Conservation (phyloP, 2,797 vertebrate genomes). For the Odontamblyopus rebecca region DNA sequence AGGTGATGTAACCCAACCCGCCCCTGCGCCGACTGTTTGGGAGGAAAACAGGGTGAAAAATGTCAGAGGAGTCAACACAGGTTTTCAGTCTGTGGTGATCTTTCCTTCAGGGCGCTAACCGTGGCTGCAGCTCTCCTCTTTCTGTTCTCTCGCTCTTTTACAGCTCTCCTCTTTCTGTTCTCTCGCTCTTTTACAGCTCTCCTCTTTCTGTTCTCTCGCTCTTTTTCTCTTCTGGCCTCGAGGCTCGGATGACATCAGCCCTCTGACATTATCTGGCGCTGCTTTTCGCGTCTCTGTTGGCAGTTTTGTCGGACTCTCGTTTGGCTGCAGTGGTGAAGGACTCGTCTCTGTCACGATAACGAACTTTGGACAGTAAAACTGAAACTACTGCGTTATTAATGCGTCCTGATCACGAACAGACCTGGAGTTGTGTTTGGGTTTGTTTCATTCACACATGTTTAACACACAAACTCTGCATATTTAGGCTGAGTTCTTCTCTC, state of each 20-base stretch:
- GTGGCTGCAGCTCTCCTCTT: slow-evolving; percentile 27
- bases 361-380: no score
- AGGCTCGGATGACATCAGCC: slow-evolving; percentile 45
- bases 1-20: slow-evolving; percentile 49
- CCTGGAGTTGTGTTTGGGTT: no score
- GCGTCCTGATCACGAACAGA: no score
- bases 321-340: no score
- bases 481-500: no score
- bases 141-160: background rate
- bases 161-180: slow-evolving; percentile 25
- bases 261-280: slow-evolving; percentile 30
- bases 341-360: no score
- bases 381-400: no score
- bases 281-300: background rate
- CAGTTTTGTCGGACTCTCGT: background rate
- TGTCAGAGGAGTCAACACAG: slow-evolving; percentile 26
- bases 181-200: slow-evolving; percentile 18
- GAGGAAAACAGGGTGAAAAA: slow-evolving; percentile 15
- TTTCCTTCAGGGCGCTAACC: slow-evolving; percentile 34
- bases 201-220: slow-evolving; percentile 9
- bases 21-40: slow-evolving; percentile 39
- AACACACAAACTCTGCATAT: no score
- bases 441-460: no score
- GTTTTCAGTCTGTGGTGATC: slow-evolving; percentile 32
- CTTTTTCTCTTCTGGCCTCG: slow-evolving; percentile 5